Evolutionary conservation across 2,113 vertebrate genomes (phyloP), one percentile per base, ranked within the genome.

Genomic region (Hippocampus mohnikei): DNA sequence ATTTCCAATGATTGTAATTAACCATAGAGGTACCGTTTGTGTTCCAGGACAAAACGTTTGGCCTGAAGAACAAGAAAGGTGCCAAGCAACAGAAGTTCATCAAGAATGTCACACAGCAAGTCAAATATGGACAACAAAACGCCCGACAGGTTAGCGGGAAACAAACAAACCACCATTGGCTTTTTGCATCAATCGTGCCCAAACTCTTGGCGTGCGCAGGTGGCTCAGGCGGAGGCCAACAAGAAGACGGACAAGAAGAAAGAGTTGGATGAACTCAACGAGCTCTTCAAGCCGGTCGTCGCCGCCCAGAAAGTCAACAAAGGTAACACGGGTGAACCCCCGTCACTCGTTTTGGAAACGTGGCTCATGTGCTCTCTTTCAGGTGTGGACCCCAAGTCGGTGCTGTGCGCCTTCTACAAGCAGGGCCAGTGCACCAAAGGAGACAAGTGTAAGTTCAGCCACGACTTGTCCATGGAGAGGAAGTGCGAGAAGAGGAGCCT

Each of bases 81-180:
- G 97, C 95, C 79, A 98, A 98, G 77, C 97, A 99, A 78, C 97
- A 99, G 86, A 99, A 98, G 78, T 99, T 94, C 80, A 99, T 99
- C 85, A 99, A 98, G 81, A 95, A 95, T 67, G 97, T 99, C 3
- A 96, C 95, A 61, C 95, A 99, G 65, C 96, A 99, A 86, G 96
- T 99, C 69, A 99, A 99, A 82, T 91, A 92, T 89, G 96, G 96
- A 65, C 95, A 95, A 71, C 95, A 96, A 78, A 95, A 94, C 79
- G 90, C 94, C 60, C 90, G 93, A 37, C 93, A 94, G 94, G 96
- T 97, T 76, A 27, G 75, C 27, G 0, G 13, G 29, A 55, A 55
- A 23, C n/a, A 55, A 55, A 23, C n/a, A 23, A 37, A 37, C 27
- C 2, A 0, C 5, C 41, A 53, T 0, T 10, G 13, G 23, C 63